Base-by-base conservation (phyloP, 2,113 vertebrate species). In the Hippocampus guttulatus region DNA sequence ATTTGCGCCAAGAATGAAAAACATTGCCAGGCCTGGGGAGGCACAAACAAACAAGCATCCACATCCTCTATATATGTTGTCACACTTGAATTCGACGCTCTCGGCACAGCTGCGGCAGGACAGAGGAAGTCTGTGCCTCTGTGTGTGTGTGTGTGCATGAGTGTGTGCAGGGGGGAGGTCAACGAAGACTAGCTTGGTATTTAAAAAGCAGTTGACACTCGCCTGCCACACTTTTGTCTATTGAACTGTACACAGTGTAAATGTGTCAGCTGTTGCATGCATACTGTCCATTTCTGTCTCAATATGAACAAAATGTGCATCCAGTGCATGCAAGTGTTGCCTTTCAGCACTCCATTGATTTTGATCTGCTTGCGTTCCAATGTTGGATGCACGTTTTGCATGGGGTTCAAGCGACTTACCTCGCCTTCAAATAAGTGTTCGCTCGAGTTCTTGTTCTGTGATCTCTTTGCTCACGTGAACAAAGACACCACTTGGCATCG, bases 11-110 rank as follows among this genome's bases (percentile, higher is more conserved):
- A 45, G 25, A 27, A 25, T 41, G 55, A 77, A 66, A 64, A 61
- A 67, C 30, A 64, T 25, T 2, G 27, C n/a, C 25, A 6, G 9
- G 23, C 7, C 55, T 0, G 8, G n/a, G 20, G n/a, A 23, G 10
- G n/a, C 40, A 66, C 33, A 8, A 33, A 1, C 38, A 21, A 71
- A 67, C 69, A 75, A 55, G 16, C 63, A 77, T 40, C 30, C 80
- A 89, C 77, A 74, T 75, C 57, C 75, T 79, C 81, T 77, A 82
- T 79, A 82, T 79, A 80, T 89, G 86, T 77, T 81, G 45, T 81
- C 71, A 67, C 55, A 68, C 23, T 85, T 81, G 80, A 85, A 75
- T 75, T 68, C 70, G 71, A 47, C 62, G 76, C 68, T 73, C 75
- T 68, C 64, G 64, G 14, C 58, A 71, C 81, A 85, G 75, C 84